These are phyloP conservation scores for Cnemophilus loriae DNA, from an alignment of 2,113 vertebrate genomes.

Conservation along the genomic window DNA sequence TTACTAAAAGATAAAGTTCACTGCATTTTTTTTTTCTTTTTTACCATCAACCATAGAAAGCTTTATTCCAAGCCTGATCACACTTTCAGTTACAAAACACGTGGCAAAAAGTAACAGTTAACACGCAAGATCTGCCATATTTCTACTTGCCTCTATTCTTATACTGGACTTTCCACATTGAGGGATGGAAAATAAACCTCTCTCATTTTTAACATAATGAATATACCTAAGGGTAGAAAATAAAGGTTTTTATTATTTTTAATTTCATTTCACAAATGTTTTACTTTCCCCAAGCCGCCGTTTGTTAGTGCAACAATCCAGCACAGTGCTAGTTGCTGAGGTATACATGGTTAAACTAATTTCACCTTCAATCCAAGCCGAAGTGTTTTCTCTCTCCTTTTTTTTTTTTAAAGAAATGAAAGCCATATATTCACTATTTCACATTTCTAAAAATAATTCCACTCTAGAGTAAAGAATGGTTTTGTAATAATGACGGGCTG, in stretches of 20 bases:
- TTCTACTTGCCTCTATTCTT: slow-evolving; percentile 61
- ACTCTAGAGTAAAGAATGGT: slow-evolving; percentile 49
- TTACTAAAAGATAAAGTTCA: neutral
- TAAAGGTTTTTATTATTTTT: slow-evolving; percentile 41
- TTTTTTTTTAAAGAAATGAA: neutral
- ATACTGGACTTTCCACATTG: slow-evolving; percentile 27
- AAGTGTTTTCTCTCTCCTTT: neutral
- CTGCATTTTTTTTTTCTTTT: neutral
- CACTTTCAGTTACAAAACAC: slow-evolving; percentile 68
- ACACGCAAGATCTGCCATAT: slow-evolving; percentile 63
- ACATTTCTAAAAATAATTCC: slow-evolving; percentile 59
- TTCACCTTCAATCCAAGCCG: slow-evolving; percentile 19
- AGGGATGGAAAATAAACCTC: slow-evolving; percentile 36
- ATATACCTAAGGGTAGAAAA: slow-evolving; percentile 60
- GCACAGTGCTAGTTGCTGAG: slow-evolving; percentile 62
- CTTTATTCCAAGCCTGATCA: slow-evolving; percentile 76
- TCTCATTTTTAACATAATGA: slow-evolving; percentile 40
- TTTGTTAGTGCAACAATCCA: slow-evolving; percentile 59
- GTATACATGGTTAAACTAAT: slow-evolving; percentile 53
- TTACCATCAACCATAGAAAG: slow-evolving; percentile 58
- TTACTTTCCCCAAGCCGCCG: slow-evolving; percentile 17
- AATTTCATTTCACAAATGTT: slow-evolving; percentile 24
- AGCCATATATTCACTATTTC: slow-evolving; percentile 27
- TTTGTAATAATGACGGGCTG: slow-evolving; percentile 42
- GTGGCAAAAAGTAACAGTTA: slow-evolving; percentile 64